Base-by-base conservation (phyloP, 2,113 vertebrate genomes). In the Butorides virescens region DNA sequence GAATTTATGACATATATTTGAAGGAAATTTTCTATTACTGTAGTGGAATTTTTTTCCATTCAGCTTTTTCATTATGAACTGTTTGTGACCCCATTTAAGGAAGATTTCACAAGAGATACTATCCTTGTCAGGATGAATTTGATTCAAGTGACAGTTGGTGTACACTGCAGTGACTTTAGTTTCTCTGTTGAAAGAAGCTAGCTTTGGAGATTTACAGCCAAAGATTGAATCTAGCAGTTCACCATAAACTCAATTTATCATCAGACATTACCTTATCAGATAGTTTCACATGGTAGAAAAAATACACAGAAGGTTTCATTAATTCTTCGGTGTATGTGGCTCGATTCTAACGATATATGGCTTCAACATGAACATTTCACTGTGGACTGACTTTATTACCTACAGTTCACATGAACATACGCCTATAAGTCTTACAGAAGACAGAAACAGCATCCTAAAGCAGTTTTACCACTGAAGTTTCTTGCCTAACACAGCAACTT, bases 181-280 rank as follows among this genome's bases (percentile, higher is more conserved):
- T 97, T 96, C 92, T 34, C 63, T 96, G 86, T 95, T 97, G 88
- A 98, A 89, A 95, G 95, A 98, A 98, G 96, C 97, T 97, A 97
- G 97, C 92, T 96, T 97, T 94, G 92, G 94, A 98, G 98, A 98
- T 99, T 98, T 98, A 98, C 94, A 95, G 94, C 91, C 85, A 92
- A 93, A 98, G 97, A 98, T 96, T 97, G 96, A 98, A 98, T 98
- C 97, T 97, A 98, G 97, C 93, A 97, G 97, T 96, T 98, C 97
- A 89, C 95, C 49, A 97, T 98, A 98, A 98, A 98, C 97, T 96
- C 94, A 97, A 98, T 99, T 98, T 98, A 98, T 99, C 98, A 98
- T 98, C 78, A 97, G 74, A 92, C 85, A 98, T 98, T 98, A 97
- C 97, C 92, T 97, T 98, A 98, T 97, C 96, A 97, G 96, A 96